These are phyloP conservation scores for Pangasius krempfi DNA, from an alignment of 2,797 vertebrate genomes.

Conservation along the genomic window DNA sequence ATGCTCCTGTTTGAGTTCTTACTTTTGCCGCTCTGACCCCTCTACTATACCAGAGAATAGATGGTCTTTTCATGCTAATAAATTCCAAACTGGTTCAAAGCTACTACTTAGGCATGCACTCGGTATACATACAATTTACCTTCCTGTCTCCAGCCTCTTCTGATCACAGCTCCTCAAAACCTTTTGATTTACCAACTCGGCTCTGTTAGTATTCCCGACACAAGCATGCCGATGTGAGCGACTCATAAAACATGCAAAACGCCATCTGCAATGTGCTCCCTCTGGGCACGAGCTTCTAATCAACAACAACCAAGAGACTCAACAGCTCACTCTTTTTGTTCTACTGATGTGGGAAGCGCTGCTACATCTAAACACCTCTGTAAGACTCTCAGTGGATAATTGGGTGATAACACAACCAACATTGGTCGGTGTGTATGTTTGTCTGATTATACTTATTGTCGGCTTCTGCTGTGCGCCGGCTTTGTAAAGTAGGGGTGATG, in stretches of 20 bases:
- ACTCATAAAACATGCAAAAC: constrained; percentile 57
- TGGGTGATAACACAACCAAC: constrained; percentile 42
- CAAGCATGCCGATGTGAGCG: constrained; percentile 26
- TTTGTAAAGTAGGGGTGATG: constrained; percentile 13
- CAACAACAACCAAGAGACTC: constrained; percentile 46
- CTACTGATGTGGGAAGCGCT: constrained; percentile 42
- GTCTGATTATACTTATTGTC: constrained; percentile 28
- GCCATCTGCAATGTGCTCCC: constrained; percentile 57
- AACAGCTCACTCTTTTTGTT: constrained; percentile 54
- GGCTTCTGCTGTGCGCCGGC: constrained; percentile 9
- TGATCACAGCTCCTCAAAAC: constrained; percentile 23
- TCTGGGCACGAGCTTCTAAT: constrained; percentile 53
- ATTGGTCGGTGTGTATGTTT: neutral
- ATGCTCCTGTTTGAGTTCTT: neutral
- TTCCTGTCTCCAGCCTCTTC: constrained; percentile 19
- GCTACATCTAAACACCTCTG: constrained; percentile 49
- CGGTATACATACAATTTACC: neutral
- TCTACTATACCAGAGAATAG: neutral
- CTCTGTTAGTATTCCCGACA: constrained; percentile 48
- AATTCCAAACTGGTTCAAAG: constrained; percentile 16
- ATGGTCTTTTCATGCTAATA: neutral
- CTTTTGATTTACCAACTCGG: constrained; percentile 24
- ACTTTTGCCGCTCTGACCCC: neutral
- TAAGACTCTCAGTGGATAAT: constrained; percentile 50
- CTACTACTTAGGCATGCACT: neutral